Conservation (phyloP, 1,140 invertebrate species). For the Phenacoccus solenopsis region DNA sequence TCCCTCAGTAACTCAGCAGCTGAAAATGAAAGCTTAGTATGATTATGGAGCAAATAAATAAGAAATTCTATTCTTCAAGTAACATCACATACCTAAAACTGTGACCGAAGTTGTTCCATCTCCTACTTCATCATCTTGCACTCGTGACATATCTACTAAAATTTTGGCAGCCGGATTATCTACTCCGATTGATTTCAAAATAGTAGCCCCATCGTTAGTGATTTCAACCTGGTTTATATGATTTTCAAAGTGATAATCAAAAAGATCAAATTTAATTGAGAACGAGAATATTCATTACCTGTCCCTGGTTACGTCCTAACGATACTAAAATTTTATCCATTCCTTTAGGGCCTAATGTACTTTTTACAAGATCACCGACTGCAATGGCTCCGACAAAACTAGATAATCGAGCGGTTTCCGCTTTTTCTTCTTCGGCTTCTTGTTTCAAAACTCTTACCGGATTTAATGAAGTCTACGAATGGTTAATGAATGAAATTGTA, state of each 20-base stretch:
- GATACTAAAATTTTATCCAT: slow-evolving; percentile 99
- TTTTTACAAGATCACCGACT: slow-evolving; percentile 96
- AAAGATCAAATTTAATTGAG: not conserved
- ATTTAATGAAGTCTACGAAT: slow-evolving; percentile 70
- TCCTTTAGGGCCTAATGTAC: slow-evolving; percentile 96
- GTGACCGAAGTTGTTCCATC: slow-evolving; percentile 99
- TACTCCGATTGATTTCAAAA: slow-evolving; percentile 89
- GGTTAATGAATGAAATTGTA: slow-evolving; percentile 24
- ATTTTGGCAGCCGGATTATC: slow-evolving; percentile 99
- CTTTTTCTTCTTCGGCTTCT: slow-evolving; percentile 95
- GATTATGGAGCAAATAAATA: too few relatives aligned
- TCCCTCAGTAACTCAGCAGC: slow-evolving; percentile 90
- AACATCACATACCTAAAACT: slow-evolving; percentile 74
- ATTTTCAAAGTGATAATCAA: slow-evolving; percentile 21
- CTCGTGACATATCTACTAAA: slow-evolving; percentile 94
- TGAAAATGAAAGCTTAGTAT: slow-evolving; percentile 32
- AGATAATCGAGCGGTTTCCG: slow-evolving; percentile 87
- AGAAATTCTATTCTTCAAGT: too few relatives aligned
- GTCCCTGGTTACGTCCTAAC: slow-evolving; percentile 55
- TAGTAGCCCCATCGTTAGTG: slow-evolving; percentile 99
- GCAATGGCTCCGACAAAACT: slow-evolving; percentile 97
- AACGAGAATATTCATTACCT: not conserved
- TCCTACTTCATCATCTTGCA: slow-evolving; percentile 98
- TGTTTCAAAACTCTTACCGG: slow-evolving; percentile 86
- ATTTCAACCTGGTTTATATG: slow-evolving; percentile 81